Percentiles rank a stretch among this genome's conserved stretches.
phyloP scores from a whole-genome alignment of 1,140 invertebrate genomes.

The Sinella curviseta region DNA sequence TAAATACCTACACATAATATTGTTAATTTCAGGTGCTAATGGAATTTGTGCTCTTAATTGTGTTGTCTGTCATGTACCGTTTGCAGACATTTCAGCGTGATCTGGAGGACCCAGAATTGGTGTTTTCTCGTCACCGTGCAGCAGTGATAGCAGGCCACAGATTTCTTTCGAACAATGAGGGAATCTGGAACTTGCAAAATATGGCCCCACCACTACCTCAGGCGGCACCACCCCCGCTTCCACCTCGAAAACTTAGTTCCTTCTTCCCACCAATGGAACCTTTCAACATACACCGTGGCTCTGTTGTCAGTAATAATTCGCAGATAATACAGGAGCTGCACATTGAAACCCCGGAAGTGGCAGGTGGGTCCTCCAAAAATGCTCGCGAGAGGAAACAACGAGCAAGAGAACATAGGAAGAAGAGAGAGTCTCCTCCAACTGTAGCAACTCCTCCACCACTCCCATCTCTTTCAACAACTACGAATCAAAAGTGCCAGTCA shows the following conservation, averaged over 20 bases:
- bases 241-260: slow-evolving; percentile 1
- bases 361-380: background rate
- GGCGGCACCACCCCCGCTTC: background rate
- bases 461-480: background rate
- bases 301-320: background rate
- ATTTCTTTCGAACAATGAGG: background rate
- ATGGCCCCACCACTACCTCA: background rate
- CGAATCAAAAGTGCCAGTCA: background rate
- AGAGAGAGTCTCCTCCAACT: background rate
- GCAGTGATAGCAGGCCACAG: slow-evolving; percentile 2
- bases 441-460: background rate
- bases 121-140: background rate
- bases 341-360: no score
- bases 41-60: no score
- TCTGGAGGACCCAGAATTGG: background rate
- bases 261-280: slow-evolving; percentile 22
- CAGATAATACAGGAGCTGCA: background rate
- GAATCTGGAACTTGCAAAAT: background rate
- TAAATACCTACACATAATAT: background rate
- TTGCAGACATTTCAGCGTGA: background rate
- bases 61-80: background rate
- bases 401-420: background rate
- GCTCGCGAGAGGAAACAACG: background rate
- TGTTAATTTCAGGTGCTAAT: background rate
- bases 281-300: background rate